Percentiles rank a stretch among this genome's conserved stretches.
Evolutionary conservation across 2,888 invertebrate species (phyloP).

Genomic region (Endomychus coccineus): DNA sequence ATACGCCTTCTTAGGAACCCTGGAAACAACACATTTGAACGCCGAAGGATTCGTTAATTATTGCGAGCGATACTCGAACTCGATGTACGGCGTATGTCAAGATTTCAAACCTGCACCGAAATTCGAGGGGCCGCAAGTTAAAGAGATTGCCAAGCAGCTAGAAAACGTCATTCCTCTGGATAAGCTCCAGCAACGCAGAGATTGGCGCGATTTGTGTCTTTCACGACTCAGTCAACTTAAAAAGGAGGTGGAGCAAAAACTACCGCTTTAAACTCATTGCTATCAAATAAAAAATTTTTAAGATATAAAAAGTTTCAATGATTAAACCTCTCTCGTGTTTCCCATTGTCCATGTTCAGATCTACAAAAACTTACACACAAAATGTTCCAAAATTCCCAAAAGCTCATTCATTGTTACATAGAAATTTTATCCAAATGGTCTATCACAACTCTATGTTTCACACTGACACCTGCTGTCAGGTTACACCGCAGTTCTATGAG

Average conservation of each 20-base stretch:
- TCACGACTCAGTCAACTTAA: conserved; percentile 74
- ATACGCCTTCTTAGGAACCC: conserved; percentile 90
- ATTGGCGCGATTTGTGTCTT: conserved; percentile 77
- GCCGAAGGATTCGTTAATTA: conserved; percentile 74
- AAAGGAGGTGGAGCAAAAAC: conserved; percentile 53
- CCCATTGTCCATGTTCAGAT: no score
- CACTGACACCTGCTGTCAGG: no score
- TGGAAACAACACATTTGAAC: conserved; percentile 91
- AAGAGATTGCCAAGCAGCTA: conserved; percentile 63
- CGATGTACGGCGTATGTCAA: conserved; percentile 56
- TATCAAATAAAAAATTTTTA: no score
- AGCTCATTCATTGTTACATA: no score
- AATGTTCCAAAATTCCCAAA: no score
- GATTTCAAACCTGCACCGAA: conserved; percentile 69
- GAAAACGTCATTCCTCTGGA: conserved; percentile 67
- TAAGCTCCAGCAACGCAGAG: conserved; percentile 63
- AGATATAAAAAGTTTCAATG: no score
- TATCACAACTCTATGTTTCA: no score
- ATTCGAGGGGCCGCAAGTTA: conserved; percentile 62
- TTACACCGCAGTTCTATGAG: no score
- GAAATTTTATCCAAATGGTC: no score
- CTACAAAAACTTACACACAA: no score
- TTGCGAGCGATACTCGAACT: conserved; percentile 53
- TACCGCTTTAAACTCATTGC: no score
- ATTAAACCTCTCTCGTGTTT: no score